phyloP scores from a whole-genome alignment of 1,140 invertebrate species.

The Zaprionus ghesquierei region DNA sequence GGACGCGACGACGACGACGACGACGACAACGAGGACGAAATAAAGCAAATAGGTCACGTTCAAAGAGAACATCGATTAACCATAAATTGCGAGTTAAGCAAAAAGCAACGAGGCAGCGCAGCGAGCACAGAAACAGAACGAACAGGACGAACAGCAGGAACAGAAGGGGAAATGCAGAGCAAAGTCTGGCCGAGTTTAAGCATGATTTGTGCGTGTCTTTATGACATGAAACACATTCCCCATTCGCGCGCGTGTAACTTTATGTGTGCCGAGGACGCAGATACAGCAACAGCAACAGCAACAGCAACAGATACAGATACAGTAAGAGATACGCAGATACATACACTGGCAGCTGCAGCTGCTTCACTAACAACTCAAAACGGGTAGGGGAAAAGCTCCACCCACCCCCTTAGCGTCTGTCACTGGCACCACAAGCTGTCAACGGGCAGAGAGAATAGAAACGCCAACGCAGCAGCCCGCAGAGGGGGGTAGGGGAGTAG shows the following conservation, averaged over 20 bases:
- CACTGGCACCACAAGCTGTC: slow-evolving; percentile 68
- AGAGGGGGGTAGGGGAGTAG: background rate
- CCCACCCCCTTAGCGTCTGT: too few relatives aligned
- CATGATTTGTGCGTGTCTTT: slow-evolving; percentile 80
- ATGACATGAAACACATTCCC: slow-evolving; percentile 65
- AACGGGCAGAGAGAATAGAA: slow-evolving; percentile 30
- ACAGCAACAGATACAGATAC: slow-evolving; percentile 17
- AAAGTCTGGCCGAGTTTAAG: slow-evolving; percentile 54
- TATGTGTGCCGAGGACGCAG: slow-evolving; percentile 33
- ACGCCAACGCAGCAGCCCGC: slow-evolving; percentile 58
- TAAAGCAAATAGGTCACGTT: slow-evolving; percentile 82
- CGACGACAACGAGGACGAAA: slow-evolving; percentile 50
- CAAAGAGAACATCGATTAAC: slow-evolving; percentile 82
- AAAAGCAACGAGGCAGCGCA: slow-evolving; percentile 59
- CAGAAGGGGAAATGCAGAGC: slow-evolving; percentile 4
- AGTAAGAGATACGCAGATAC: slow-evolving; percentile 29
- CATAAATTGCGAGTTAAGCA: slow-evolving; percentile 82
- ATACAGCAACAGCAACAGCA: slow-evolving; percentile 9
- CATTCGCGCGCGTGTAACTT: slow-evolving; percentile 45
- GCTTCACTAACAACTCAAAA: slow-evolving; percentile 62
- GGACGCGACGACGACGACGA: slow-evolving; percentile 3
- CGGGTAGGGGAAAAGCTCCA: slow-evolving; percentile 13
- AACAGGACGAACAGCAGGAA: slow-evolving; percentile 15
- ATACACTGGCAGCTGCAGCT: slow-evolving; percentile 13
- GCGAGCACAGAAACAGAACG: slow-evolving; percentile 28